Percentiles rank a stretch among this genome's conserved stretches.
These are phyloP conservation scores for Brachypteracias leptosomus DNA, from an alignment of 2,113 vertebrate genomes.

Conservation along the genomic window DNA sequence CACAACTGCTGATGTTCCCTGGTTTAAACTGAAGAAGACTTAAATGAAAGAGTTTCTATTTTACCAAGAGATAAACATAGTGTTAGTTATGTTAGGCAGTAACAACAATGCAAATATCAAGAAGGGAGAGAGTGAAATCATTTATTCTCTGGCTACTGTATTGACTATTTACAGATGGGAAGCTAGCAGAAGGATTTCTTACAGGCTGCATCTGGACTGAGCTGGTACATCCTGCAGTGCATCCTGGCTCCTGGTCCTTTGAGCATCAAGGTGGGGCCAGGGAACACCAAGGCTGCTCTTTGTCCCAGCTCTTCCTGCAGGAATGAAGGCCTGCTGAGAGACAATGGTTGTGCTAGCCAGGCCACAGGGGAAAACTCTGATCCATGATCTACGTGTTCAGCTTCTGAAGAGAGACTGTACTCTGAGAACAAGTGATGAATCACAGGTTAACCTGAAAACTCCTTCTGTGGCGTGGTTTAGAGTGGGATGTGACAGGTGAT, in stretches of 20 bases:
- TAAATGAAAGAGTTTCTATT: background rate
- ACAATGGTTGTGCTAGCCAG: background rate
- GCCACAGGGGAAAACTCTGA: rapidly evolving
- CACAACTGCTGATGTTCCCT: background rate
- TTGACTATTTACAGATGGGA: background rate
- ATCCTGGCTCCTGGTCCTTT: background rate
- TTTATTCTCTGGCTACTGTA: background rate
- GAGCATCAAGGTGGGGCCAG: background rate
- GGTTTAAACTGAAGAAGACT: background rate
- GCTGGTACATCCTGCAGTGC: background rate
- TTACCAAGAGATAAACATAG: background rate
- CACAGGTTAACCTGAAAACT: background rate
- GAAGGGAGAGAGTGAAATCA: background rate
- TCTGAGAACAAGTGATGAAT: background rate
- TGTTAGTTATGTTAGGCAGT: background rate
- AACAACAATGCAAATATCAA: background rate
- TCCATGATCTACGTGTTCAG: background rate
- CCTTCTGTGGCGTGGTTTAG: background rate
- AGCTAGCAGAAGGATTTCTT: background rate
- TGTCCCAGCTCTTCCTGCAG: background rate
- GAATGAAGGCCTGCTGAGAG: background rate
- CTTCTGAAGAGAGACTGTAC: background rate
- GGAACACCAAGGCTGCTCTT: background rate
- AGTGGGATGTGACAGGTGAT: background rate
- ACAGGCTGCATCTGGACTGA: background rate